A percentile compares a stretch with the other conserved stretches of the same genome.
phyloP scores from a whole-genome alignment of 2,113 vertebrate species.

The Dicerorhinus sumatrensis region DNA sequence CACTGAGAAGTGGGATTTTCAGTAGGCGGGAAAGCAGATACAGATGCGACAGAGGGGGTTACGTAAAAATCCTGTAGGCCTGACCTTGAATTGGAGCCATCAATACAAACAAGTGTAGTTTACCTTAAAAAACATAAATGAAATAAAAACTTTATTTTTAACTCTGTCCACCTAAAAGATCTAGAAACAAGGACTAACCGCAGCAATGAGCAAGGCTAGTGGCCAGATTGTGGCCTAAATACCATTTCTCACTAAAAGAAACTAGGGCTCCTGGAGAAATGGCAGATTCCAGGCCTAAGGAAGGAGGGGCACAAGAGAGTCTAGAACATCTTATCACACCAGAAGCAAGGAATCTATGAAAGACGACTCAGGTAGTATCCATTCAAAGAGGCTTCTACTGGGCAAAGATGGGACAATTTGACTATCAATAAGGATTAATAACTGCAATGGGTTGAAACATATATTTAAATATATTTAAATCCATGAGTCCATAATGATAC shows the following conservation, averaged over 20 bases:
- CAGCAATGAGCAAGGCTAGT: neutral
- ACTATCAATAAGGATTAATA: neutral
- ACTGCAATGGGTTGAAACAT: neutral
- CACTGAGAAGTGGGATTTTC: neutral
- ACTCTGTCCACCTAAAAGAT: neutral
- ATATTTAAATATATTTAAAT: neutral
- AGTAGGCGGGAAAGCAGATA: neutral
- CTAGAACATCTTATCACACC: neutral
- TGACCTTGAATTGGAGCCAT: neutral
- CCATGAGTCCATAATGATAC: neutral
- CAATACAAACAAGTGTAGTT: neutral
- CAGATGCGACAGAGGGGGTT: neutral
- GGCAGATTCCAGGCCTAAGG: neutral
- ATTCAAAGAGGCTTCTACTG: neutral
- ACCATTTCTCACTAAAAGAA: neutral
- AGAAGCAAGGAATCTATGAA: neutral
- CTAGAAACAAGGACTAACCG: neutral
- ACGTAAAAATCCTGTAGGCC: neutral
- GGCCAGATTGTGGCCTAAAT: neutral
- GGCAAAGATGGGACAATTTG: neutral
- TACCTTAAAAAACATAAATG: neutral
- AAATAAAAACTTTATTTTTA: constrained; percentile 22
- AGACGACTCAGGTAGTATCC: neutral
- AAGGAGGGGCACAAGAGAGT: neutral
- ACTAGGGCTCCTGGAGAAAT: neutral